A percentile compares a stretch with the other conserved stretches of the same genome.
Conservation (phyloP, 2,797 vertebrate genomes). For the Sebastolobus altivelis region DNA sequence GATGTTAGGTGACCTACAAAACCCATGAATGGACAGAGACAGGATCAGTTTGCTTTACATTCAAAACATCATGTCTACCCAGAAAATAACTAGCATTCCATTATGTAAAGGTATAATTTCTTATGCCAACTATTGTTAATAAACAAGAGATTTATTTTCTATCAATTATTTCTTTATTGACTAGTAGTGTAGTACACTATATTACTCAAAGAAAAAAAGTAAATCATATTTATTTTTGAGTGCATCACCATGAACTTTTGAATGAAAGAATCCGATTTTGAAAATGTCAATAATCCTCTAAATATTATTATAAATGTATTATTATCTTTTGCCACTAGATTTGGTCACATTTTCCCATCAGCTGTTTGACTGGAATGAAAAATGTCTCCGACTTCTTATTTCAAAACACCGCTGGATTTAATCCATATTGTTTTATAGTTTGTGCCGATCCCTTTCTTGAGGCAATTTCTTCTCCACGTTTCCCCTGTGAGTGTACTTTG, state of each 20-base stretch:
- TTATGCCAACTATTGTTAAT: not conserved
- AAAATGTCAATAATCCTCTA: not conserved
- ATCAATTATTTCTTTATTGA: not conserved
- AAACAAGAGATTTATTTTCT: not conserved
- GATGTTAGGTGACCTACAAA: not conserved
- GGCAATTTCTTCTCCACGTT: not conserved
- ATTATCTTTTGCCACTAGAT: not conserved
- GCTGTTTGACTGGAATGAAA: not conserved
- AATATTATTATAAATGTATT: not conserved
- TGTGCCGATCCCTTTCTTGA: not conserved
- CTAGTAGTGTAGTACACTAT: not conserved
- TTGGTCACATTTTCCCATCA: not conserved
- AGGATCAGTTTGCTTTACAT: too few species aligned
- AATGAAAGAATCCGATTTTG: not conserved
- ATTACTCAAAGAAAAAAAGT: not conserved
- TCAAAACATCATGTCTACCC: too few species aligned
- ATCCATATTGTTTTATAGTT: not conserved
- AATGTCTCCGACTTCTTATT: not conserved
- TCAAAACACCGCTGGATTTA: not conserved
- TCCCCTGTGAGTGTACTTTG: not conserved
- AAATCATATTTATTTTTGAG: not conserved
- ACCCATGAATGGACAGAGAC: not conserved
- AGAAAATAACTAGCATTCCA: not conserved
- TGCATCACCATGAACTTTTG: not conserved
- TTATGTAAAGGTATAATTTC: not conserved